Base-by-base conservation (phyloP, 2,113 vertebrate genomes). In the Embiotoca jacksoni region DNA sequence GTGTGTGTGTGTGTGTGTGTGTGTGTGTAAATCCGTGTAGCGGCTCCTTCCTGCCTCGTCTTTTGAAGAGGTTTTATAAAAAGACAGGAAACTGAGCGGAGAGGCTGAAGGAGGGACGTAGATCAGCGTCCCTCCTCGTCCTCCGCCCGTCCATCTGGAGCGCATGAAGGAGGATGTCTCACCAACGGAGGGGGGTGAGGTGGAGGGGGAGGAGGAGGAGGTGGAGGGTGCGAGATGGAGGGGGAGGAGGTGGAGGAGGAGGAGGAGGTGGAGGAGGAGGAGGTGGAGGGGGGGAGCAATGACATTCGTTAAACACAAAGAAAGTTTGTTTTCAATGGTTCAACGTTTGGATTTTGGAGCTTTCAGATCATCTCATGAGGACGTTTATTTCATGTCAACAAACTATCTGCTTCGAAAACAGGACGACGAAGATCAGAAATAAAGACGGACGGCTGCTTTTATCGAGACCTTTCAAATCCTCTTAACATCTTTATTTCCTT, bases 141-240 rank as follows among this genome's bases (percentile, higher is more conserved):
- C 67, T 41, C 66, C 49, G 30, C 64, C 52, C 61, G 1, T 47
- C 78, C 88, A 90, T 91, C 78, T 88, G 88, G 90, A 88, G 75
- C 59, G 13, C 77, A 87, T 83, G 41, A 70, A 78, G 50, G 74
- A 83, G 79, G 90, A 85, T 39, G 65, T 72, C 7, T 64, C 86
- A 65, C 53, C 81, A 76, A 49, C 59, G n/a, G 78, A 71, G 72
- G 54, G 64, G 3, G 64, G 31, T 5, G 5, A 81, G 23, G 23
- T 23, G 23, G 23, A 23, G 23, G 23, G 1, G 23, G 23, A 23
- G 23, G 23, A 23, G 23, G 23, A 23, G 23, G 23, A 23, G 23
- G 23, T 23, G 23, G 23, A 23, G 23, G 23, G n/a, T n/a, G n/a
- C n/a, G n/a, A n/a, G n/a, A n/a, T 23, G 23, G 23, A 23, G 23